A percentile compares a stretch with the other conserved stretches of the same genome.
These are phyloP conservation scores for Dicranocentrus wangi DNA, from an alignment of 2,888 invertebrate genomes.

Conservation along the genomic window DNA sequence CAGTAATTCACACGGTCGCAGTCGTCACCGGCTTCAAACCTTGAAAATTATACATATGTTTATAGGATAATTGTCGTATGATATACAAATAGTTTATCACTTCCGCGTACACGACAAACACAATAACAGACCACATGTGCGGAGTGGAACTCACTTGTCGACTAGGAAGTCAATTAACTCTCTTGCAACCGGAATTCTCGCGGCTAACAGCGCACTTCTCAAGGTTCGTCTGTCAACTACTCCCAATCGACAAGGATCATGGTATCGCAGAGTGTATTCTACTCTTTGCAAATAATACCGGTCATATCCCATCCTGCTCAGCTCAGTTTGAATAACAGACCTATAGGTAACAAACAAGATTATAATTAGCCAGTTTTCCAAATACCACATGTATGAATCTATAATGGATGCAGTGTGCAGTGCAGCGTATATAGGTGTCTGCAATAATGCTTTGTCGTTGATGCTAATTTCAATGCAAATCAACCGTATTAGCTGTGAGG, in stretches of 20 bases:
- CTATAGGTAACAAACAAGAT: conserved; percentile 77
- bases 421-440: too few relatives aligned
- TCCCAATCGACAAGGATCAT: conserved; percentile 65
- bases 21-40: conserved; percentile 55
- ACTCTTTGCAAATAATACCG: conserved; percentile 45
- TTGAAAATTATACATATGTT: conserved; percentile 37
- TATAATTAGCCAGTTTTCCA: too few relatives aligned
- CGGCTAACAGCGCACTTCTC: conserved; percentile 40
- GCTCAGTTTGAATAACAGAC: conserved; percentile 82
- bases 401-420: too few relatives aligned
- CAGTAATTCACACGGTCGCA: conserved; percentile 64
- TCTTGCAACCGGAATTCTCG: conserved; percentile 54
- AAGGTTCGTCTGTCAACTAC: conserved; percentile 56
- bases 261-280: conserved; percentile 62
- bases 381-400: too few relatives aligned
- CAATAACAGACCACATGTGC: neutral
- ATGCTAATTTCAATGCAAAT: too few relatives aligned
- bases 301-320: conserved; percentile 78
- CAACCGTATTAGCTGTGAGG: too few relatives aligned
- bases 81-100: too few relatives aligned
- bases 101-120: too few relatives aligned
- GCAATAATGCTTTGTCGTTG: too few relatives aligned
- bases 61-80: neutral
- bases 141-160: conserved; percentile 58
- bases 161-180: conserved; percentile 58